Percentiles rank a stretch among this genome's conserved stretches.
Conservation (phyloP, 2,113 vertebrate genomes). For the Edolisoma coerulescens region DNA sequence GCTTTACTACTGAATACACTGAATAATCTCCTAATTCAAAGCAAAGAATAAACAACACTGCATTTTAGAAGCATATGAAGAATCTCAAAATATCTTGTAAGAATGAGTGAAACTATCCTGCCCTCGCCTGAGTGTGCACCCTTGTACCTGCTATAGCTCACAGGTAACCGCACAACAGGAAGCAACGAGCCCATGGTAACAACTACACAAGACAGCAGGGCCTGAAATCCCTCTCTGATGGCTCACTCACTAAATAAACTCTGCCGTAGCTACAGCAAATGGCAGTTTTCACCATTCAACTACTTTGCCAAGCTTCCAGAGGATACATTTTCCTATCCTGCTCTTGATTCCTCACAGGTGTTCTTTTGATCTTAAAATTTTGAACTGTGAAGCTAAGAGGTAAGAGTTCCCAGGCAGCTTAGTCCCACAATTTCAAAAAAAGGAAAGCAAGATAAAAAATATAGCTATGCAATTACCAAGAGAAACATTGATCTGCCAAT, state of each 20-base stretch:
- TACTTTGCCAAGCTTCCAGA: not conserved
- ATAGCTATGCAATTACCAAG: not conserved
- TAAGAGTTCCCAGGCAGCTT: not conserved
- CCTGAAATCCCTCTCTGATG: not conserved
- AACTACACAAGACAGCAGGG: not conserved
- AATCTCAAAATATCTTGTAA: not conserved
- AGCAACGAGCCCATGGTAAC: fast-evolving
- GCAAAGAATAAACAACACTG: not conserved
- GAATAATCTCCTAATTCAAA: not conserved
- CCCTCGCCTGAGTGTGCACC: not conserved
- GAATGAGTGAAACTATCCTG: not conserved
- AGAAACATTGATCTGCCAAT: not conserved
- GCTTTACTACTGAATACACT: not conserved
- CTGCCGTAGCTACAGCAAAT: not conserved
- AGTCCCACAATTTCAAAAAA: not conserved
- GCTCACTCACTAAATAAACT: not conserved
- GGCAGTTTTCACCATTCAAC: not conserved
- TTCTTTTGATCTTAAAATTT: not conserved
- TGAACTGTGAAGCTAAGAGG: not conserved
- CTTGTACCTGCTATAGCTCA: not conserved
- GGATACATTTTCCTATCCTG: not conserved
- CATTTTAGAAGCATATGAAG: not conserved
- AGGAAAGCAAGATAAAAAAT: not conserved
- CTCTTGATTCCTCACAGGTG: not conserved
- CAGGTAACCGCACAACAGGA: fast-evolving